Percentiles rank a stretch among this genome's conserved stretches.
phyloP scores from a whole-genome alignment of 2,113 vertebrate genomes.

The Zeus faber region DNA sequence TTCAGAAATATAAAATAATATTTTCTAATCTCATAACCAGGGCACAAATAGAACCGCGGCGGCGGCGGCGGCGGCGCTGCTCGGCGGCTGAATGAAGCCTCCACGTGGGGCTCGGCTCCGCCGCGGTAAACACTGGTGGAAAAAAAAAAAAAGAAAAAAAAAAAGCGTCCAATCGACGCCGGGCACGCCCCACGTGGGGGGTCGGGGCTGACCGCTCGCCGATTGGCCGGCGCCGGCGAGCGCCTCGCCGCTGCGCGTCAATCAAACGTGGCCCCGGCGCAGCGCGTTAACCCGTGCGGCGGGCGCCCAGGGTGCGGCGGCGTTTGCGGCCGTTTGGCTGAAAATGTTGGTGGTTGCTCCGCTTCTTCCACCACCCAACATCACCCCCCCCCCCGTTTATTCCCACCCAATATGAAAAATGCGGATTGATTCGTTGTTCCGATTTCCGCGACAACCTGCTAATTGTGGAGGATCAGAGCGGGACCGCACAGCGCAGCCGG shows the following conservation, averaged over 20 bases:
- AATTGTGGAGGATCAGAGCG: neutral
- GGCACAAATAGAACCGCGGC: conserved; percentile 26
- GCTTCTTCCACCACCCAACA: conserved; percentile 46
- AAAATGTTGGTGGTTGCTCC: conserved; percentile 60
- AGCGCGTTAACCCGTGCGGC: conserved; percentile 72
- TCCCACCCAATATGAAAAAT: conserved; percentile 32
- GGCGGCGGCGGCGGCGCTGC: conserved; percentile 58
- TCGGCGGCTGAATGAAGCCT: conserved; percentile 80
- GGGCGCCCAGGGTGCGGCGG: conserved; percentile 19
- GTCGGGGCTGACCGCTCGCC: conserved; percentile 33
- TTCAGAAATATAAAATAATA: conserved; percentile 3
- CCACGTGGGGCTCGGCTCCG: conserved; percentile 79
- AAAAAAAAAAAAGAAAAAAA: no score
- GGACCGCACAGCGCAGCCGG: no score
- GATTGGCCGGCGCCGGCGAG: conserved; percentile 61
- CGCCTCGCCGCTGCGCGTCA: conserved; percentile 61
- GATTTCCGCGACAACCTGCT: conserved; percentile 1
- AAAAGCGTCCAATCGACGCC: conserved; percentile 68
- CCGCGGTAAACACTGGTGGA: conserved; percentile 67
- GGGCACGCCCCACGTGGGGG: conserved; percentile 73
- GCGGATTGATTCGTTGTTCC: conserved; percentile 22
- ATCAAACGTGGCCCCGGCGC: conserved; percentile 62
- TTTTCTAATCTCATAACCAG: conserved; percentile 31
- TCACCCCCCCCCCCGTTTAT: conserved; percentile 15
- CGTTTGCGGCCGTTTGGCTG: conserved; percentile 45